Base-by-base conservation (phyloP, 2,797 vertebrate genomes). In the Botia almorhae region DNA sequence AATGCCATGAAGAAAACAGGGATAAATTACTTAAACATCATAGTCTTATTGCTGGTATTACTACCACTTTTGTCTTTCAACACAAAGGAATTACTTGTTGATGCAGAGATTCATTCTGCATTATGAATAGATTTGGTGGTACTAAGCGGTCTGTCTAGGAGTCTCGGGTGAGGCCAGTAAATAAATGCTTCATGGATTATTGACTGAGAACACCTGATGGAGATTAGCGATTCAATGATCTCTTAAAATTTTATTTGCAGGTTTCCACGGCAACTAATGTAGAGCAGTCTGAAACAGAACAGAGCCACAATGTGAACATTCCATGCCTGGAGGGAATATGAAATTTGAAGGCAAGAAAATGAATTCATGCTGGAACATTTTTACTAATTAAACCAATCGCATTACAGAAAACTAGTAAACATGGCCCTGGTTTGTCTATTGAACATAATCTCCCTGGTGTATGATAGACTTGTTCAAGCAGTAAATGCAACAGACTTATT, bases 191-290 rank as follows among this genome's bases (percentile, higher is more conserved):
- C 58, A 74, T 80, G 74, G 33, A 87, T 89, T 88, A 84, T 89
- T 87, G 87, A 85, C 84, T 39, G 81, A 81, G 84, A 80, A 86
- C 83, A 83, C 90, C 88, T 88, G 86, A 90, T 88, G 86, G 85
- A 90, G 88, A 92, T 92, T 88, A 86, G 74, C 68, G 39, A 74
- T 70, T 36, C 51, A 85, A 84, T 81, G 86, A 88, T 90, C 86
- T 90, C 65, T 86, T 90, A 87, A 82, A 87, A 90, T 91, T 91
- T 90, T 85, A 90, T 92, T 92, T 90, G 87, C 84, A 51, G 76
- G 92, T 94, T 94, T 91, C 93, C 91, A 77, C 90, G 92, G 91
- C 86, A 89, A 94, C 92, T 80, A 87, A 86, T 89, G 85, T 83
- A 85, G 87, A 88, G 83, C 82, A 86, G 86, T 87, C 82, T 86